These are phyloP conservation scores for Balaeniceps rex DNA, from an alignment of 2,113 vertebrate species.

Conservation along the genomic window DNA sequence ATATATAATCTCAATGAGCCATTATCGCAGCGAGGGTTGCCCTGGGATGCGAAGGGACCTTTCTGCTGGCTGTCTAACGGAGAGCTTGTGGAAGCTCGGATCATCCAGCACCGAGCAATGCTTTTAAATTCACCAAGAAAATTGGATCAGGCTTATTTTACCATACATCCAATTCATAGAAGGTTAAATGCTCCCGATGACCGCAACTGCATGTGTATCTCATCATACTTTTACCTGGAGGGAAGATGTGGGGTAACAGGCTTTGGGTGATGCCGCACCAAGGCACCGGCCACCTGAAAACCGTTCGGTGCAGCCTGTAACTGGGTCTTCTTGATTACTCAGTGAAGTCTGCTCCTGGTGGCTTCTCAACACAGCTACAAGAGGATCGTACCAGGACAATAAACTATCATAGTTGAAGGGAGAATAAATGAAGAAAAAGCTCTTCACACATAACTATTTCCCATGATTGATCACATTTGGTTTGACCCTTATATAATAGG, in stretches of 20 bases:
- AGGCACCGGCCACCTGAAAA: background rate
- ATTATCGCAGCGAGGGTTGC: background rate
- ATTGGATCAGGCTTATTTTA: background rate
- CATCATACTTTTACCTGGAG: background rate
- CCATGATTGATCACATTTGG: background rate
- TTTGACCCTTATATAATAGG: background rate
- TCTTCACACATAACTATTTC: conserved; percentile 12
- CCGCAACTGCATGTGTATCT: background rate
- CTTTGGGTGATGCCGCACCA: background rate
- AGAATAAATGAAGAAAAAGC: background rate
- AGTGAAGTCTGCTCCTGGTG: background rate
- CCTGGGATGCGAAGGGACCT: background rate
- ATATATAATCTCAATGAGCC: background rate
- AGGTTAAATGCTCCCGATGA: background rate
- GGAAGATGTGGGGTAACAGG: background rate
- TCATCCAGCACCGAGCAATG: background rate
- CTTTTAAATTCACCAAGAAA: background rate
- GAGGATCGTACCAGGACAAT: background rate
- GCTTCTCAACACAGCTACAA: background rate
- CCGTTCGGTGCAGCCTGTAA: background rate
- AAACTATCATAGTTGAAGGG: background rate
- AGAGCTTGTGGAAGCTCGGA: background rate
- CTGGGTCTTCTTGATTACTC: background rate
- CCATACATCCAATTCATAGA: background rate
- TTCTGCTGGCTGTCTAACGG: background rate